Percentiles rank a stretch among this genome's conserved stretches.
Conservation (phyloP, 2,113 vertebrate species). For the Puntigrus tetrazona region DNA sequence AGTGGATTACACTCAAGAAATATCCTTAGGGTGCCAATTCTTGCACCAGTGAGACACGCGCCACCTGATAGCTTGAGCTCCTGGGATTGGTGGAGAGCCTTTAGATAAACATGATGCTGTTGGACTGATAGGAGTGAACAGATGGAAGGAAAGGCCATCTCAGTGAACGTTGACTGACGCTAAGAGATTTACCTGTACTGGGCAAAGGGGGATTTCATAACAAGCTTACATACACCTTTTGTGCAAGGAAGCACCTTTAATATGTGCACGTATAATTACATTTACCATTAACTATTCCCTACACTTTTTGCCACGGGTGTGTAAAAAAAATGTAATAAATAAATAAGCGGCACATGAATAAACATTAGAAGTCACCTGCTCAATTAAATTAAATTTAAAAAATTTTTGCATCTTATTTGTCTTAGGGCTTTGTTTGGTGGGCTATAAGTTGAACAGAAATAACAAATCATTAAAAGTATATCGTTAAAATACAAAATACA, state of each 20-base stretch:
- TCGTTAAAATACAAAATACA: neutral
- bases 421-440: too few relatives aligned
- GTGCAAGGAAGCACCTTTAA: neutral
- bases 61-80: neutral
- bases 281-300: neutral
- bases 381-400: neutral
- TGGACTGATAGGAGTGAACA: slow-evolving; percentile 6
- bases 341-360: too few relatives aligned
- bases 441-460: neutral
- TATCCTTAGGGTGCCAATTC: slow-evolving; percentile 27
- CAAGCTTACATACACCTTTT: slow-evolving; percentile 27
- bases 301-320: neutral
- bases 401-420: neutral
- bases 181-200: slow-evolving; percentile 61
- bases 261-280: neutral
- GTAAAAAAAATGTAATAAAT: neutral
- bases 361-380: too few relatives aligned
- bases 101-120: neutral
- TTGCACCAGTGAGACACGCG: neutral
- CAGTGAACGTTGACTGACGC: neutral
- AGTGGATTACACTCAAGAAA: slow-evolving; percentile 44
- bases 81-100: slow-evolving; percentile 17
- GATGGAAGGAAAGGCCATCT: slow-evolving; percentile 18
- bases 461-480: neutral
- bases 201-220: slow-evolving; percentile 34